A percentile compares a stretch with the other conserved stretches of the same genome.
These are phyloP conservation scores for Drosophila mauritiana DNA, from an alignment of 1,140 invertebrate genomes.

Conservation along the genomic window DNA sequence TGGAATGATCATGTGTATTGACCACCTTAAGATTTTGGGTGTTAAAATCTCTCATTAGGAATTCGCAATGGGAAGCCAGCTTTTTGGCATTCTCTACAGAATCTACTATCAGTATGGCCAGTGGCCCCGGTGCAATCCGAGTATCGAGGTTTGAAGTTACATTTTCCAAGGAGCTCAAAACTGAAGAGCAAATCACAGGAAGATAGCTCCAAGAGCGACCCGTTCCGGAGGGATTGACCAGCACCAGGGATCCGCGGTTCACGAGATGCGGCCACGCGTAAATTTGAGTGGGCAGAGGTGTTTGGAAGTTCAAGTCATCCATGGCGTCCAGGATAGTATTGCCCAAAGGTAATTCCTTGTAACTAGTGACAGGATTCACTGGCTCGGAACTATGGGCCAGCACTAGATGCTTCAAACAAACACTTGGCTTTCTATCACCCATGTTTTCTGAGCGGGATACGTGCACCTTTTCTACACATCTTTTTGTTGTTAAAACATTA, in stretches of 20 bases:
- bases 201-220: conserved; percentile 60
- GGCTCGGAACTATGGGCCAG: conserved; percentile 30
- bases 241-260: conserved; percentile 25
- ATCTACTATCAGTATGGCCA: conserved; percentile 53
- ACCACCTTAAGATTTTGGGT: conserved; percentile 27
- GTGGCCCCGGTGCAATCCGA: conserved; percentile 21
- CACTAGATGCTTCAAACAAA: not conserved
- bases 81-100: not conserved
- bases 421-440: not conserved
- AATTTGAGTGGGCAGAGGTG: conserved; percentile 9
- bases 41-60: conserved; percentile 22
- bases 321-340: conserved; percentile 4
- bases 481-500: not conserved
- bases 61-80: conserved; percentile 11
- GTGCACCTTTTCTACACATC: not conserved
- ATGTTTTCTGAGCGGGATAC: not conserved
- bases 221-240: conserved; percentile 17
- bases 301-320: not conserved
- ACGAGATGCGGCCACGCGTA: conserved; percentile 61
- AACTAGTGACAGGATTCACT: not conserved
- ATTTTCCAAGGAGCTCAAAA: conserved; percentile 12
- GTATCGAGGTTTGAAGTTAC: fast-evolving
- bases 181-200: conserved; percentile 42
- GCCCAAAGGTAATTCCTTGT: not conserved
- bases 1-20: conserved; percentile 18